These are phyloP conservation scores for Eubucco bourcierii DNA, from an alignment of 2,113 vertebrate genomes.

Conservation along the genomic window DNA sequence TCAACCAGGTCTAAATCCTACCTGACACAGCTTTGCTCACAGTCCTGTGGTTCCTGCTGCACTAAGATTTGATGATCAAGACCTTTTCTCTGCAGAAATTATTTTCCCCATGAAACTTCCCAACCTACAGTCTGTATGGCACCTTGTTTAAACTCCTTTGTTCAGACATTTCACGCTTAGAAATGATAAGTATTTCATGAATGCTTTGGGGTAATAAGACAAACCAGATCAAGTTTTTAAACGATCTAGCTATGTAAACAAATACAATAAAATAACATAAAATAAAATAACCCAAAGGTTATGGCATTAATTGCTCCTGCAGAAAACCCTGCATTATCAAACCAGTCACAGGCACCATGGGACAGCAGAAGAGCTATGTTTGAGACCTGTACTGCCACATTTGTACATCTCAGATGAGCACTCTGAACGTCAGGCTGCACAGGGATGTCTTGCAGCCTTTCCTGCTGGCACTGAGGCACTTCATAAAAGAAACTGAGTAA, in stretches of 20 bases:
- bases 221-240: neutral
- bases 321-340: neutral
- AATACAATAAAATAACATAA: neutral
- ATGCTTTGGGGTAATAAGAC: neutral
- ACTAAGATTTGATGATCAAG: neutral
- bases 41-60: neutral
- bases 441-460: neutral
- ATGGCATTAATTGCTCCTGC: neutral
- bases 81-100: neutral
- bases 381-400: neutral
- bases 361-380: neutral
- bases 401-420: neutral
- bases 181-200: neutral
- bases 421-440: neutral
- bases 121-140: neutral
- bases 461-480: neutral
- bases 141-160: neutral
- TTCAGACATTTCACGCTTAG: neutral
- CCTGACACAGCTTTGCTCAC: neutral
- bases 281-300: neutral
- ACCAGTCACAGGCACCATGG: neutral
- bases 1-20: neutral
- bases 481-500: slow-evolving; percentile 25
- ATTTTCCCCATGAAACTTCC: neutral
- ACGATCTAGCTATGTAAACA: neutral